Evolutionary conservation across 1,140 invertebrate genomes (phyloP), one percentile per base, ranked within the genome.

Genomic region (Calephelis nemesis): DNA sequence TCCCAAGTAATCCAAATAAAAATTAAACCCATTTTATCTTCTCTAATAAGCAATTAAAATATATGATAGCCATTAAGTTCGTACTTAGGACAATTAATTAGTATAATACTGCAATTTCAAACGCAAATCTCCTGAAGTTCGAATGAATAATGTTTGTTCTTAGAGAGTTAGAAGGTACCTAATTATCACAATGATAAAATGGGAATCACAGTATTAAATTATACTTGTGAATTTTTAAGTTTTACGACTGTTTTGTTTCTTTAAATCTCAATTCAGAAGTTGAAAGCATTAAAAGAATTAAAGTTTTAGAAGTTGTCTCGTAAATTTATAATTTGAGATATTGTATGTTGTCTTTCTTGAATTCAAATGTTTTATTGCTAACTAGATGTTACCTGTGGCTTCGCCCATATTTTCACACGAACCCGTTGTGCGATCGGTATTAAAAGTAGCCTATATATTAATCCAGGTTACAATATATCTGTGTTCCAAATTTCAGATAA

Each of bases 71-170:
- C 75, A 82, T 89, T 85, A 91, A 74, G 78, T 71, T 77, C 73
- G 70, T 83, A 80, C 85, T 88, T 81, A 84, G 68, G 72, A 81
- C 84, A 87, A 89, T 91, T 89, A 91, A 91, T 89, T 88, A 82
- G 81, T 86, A 85, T 89, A 91, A 91, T 87, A 82, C 84, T 74
- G 85, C 81, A 86, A 86, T 88, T 90, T 74, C 73, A 82, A 83
- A 87, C 83, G 75, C 85, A 86, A 88, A 86, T 88, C 85, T 87
- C 78, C 74, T 72, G 71, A 84, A 88, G 67, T 90, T 87, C 72
- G 73, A 84, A 87, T 89, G 85, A 91, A 71, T 87, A 82, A 89
- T 83, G 83, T 82, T 80, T 84, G 80, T 88, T 87, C 82, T 84
- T 81, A 84, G 83, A 90, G 83, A 90, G 85, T 89, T 89, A 87